A percentile compares a stretch with the other conserved stretches of the same genome.
phyloP scores from a whole-genome alignment of 2,888 invertebrate genomes.

The Eurois occulta region DNA sequence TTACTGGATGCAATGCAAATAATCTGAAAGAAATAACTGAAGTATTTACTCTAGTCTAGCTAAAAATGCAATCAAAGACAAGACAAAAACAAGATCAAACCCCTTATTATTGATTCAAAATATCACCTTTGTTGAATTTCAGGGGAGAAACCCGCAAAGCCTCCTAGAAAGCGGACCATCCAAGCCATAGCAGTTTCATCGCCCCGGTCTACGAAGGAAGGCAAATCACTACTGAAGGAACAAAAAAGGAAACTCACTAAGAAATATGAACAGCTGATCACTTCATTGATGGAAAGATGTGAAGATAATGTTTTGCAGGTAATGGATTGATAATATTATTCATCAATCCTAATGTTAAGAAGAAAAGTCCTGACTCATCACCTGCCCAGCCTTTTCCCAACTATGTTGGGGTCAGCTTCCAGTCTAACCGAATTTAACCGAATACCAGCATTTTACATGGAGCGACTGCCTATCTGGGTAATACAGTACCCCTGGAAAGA shows the following conservation, averaged over 20 bases:
- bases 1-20: not conserved
- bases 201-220: conserved; percentile 77
- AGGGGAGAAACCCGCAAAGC: conserved; percentile 81
- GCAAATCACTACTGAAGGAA: conserved; percentile 80
- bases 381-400: too few species aligned
- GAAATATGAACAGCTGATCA: conserved; percentile 89
- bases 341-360: not conserved
- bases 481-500: too few species aligned
- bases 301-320: conserved; percentile 84
- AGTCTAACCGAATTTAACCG: too few species aligned
- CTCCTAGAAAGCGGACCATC: conserved; percentile 81
- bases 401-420: too few species aligned
- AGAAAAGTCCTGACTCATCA: too few species aligned
- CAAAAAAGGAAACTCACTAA: conserved; percentile 88
- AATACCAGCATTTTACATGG: too few species aligned
- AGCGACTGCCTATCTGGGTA: too few species aligned
- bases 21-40: not conserved
- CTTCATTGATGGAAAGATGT: conserved; percentile 87
- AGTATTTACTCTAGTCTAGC: not conserved
- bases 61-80: not conserved
- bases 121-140: not conserved
- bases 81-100: not conserved
- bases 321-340: too few species aligned
- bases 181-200: conserved; percentile 78
- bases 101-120: not conserved